phyloP scores from a whole-genome alignment of 2,113 vertebrate genomes.

The Todiramphus saurophagus region DNA sequence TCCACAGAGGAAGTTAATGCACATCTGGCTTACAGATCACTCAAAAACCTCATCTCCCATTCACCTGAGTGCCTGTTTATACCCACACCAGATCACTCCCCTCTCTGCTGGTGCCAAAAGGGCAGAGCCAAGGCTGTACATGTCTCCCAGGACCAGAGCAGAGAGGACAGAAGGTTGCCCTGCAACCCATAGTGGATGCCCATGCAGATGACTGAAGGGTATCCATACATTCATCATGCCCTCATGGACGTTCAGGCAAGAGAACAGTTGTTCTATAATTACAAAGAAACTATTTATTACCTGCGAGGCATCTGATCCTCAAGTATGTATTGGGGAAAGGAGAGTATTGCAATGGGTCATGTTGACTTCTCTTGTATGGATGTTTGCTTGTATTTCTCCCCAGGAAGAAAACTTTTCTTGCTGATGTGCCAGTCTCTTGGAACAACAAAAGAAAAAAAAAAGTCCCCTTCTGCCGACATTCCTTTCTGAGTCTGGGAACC shows the following conservation, averaged over 20 bases:
- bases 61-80: not conserved
- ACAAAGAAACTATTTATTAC: conserved; percentile 21
- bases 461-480: conserved; percentile 69
- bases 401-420: conserved; percentile 54
- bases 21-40: not conserved
- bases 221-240: not conserved
- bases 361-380: not conserved
- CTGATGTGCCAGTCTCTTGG: not conserved
- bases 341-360: not conserved
- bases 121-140: not conserved
- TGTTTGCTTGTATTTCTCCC: not conserved
- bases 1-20: not conserved
- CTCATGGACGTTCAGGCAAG: not conserved
- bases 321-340: not conserved
- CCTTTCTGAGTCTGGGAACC: conserved; percentile 74
- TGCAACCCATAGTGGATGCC: not conserved
- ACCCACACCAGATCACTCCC: not conserved
- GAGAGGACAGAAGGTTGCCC: not conserved
- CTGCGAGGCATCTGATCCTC: not conserved
- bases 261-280: not conserved
- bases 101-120: not conserved
- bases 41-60: not conserved
- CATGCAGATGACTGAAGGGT: not conserved
- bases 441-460: not conserved
- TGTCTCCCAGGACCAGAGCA: not conserved